Conservation (phyloP, 2,797 vertebrate species). For the Perodicticus potto region DNA sequence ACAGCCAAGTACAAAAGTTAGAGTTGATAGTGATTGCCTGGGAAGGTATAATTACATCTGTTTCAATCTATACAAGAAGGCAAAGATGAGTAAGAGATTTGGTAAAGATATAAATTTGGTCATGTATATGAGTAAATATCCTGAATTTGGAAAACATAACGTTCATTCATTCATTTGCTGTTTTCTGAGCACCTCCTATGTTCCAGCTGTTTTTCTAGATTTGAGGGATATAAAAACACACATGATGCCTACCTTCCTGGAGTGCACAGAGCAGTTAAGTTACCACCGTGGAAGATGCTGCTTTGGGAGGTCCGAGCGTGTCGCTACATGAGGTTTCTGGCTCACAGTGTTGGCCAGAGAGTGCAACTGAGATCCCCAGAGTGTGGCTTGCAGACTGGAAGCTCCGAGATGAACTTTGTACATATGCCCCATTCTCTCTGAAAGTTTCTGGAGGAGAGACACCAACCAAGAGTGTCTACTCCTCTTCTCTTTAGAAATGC, state of each 20-base stretch:
- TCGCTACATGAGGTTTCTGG: not conserved
- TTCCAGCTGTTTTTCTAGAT: not conserved
- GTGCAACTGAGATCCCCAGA: not conserved
- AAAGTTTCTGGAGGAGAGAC: not conserved
- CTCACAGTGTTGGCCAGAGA: not conserved
- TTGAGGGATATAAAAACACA: not conserved
- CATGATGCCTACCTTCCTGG: not conserved
- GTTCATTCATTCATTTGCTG: not conserved
- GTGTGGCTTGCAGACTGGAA: not conserved
- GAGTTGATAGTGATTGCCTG: not conserved
- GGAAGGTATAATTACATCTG: conserved; percentile 2
- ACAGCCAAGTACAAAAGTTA: not conserved
- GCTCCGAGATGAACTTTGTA: not conserved
- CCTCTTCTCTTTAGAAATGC: not conserved
- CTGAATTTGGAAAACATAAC: not conserved
- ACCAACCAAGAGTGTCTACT: too few species aligned
- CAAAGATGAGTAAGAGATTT: not conserved
- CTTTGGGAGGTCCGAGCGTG: not conserved
- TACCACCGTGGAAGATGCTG: not conserved
- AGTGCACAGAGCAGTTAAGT: not conserved
- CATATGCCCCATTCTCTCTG: rapidly evolving
- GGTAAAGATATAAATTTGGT: not conserved
- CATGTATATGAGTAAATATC: not conserved
- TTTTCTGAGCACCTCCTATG: not conserved
- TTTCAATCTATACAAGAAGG: not conserved